Evolutionary conservation across 2,888 invertebrate species (phyloP), one percentile per base, ranked within the genome.

Genomic region (Neoitamus cyanurus): DNA sequence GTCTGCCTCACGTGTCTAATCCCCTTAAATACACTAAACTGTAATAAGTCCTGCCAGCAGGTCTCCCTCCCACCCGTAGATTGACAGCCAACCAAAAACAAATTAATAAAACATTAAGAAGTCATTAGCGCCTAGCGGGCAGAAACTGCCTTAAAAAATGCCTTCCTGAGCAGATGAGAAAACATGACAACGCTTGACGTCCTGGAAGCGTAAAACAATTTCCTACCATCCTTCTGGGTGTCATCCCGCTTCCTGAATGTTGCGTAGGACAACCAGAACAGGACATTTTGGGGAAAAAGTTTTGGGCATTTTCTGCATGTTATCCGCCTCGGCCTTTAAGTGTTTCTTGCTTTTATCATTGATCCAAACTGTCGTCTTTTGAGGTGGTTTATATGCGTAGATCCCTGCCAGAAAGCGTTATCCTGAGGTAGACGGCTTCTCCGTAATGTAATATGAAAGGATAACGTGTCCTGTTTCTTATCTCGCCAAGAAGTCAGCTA

Each of bases 81-180:
- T 84, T 86, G 85, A 85, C 86, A 85, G 84, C 83, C 58, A 69
- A 83, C 84, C 58, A 84, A 84, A 84, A 82, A 84, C 85, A 84
- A 86, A 86, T 86, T 86, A 86, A 85, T 86, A 86, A 86, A 70
- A 86, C 85, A 86, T 86, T 86, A 86, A 85, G 85, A 86, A 86
- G 83, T 85, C 85, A 86, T 86, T 86, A 86, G 84, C 42, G 58
- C 15, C n/a, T 46, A 46, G 30, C 13, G 37, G 11, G n/a, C n/a
- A 72, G 30, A 9, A 69, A n/a, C 3, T 20, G 36, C 25, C 15
- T 30, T 28, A 83, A 70, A 42, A 46, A 72, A 25, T 83, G 13
- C 25, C 36, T 75, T 73, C 48, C 48, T 25, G 28, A 15, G 20
- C 48, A 75, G 48, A 73, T 75, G 72, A 84, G 42, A 46, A 70